A percentile compares a stretch with the other conserved stretches of the same genome.
phyloP scores from a whole-genome alignment of 2,888 invertebrate genomes.

The Alcis repandata region DNA sequence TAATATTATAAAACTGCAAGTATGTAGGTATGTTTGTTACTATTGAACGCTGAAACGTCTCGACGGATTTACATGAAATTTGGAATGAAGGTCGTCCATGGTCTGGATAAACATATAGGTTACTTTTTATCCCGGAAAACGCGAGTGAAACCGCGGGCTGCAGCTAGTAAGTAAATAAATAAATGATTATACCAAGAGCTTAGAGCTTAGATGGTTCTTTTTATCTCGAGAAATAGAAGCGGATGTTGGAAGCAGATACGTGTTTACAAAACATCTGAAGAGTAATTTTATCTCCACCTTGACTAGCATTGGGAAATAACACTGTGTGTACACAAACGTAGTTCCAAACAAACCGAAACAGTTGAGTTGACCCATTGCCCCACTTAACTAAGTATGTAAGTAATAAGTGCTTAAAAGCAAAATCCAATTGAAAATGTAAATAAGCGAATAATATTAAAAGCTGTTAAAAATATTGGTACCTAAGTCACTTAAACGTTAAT shows the following conservation, averaged over 20 bases:
- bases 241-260: background rate
- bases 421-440: slow-evolving; percentile 27
- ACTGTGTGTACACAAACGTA: background rate
- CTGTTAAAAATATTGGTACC: slow-evolving; percentile 39
- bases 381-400: slow-evolving; percentile 12
- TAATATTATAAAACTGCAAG: too few species aligned
- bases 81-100: too few species aligned
- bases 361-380: slow-evolving; percentile 1
- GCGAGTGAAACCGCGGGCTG: too few species aligned
- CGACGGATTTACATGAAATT: too few species aligned
- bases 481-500: slow-evolving; percentile 3
- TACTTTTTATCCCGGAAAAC: too few species aligned
- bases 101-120: too few species aligned
- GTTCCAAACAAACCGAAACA: slow-evolving; percentile 2
- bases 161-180: too few species aligned
- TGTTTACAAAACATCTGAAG: too few species aligned
- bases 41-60: too few species aligned
- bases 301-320: background rate
- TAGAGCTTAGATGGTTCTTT: slow-evolving; percentile 1
- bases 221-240: background rate
- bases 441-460: slow-evolving; percentile 31
- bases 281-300: too few species aligned
- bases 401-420: slow-evolving; percentile 15
- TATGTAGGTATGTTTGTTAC: too few species aligned
- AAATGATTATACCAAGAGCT: slow-evolving; percentile 10